These are phyloP conservation scores for Platycheirus rosarum DNA, from an alignment of 2,888 invertebrate genomes.

Conservation along the genomic window DNA sequence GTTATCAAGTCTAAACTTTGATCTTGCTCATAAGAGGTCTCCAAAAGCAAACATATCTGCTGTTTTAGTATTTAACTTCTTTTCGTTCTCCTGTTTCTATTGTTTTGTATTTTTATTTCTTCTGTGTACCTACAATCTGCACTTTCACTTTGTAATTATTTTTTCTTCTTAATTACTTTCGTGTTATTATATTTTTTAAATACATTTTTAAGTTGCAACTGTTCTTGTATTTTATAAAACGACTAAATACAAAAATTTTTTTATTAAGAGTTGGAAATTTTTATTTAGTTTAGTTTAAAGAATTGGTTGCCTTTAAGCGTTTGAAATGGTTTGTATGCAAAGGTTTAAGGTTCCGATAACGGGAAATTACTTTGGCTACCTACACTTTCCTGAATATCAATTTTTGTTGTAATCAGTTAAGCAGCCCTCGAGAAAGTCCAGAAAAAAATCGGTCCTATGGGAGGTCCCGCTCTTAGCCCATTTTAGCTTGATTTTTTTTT, in stretches of 20 bases:
- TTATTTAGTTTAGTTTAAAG: constrained; percentile 15
- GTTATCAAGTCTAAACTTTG: no score
- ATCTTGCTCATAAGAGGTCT: no score
- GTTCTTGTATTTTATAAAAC: constrained; percentile 56
- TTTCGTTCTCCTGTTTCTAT: neutral
- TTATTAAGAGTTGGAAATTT: constrained; percentile 32
- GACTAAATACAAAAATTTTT: constrained; percentile 50
- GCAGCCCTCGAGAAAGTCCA: no score
- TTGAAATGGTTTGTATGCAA: no score
- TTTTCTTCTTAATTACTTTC: constrained; percentile 42
- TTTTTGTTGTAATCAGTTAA: no score
- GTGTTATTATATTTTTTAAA: constrained; percentile 33
- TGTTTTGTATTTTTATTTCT: constrained; percentile 28
- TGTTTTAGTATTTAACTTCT: neutral
- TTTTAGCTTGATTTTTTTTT: no score
- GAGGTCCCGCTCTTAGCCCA: no score
- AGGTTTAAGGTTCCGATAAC: no score
- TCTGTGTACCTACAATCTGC: constrained; percentile 40
- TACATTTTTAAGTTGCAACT: constrained; percentile 61
- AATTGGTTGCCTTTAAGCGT: no score
- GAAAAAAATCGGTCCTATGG: no score
- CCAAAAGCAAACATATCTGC: neutral
- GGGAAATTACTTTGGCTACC: no score
- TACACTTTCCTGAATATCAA: no score
- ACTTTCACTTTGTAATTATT: constrained; percentile 71